Base-by-base conservation (phyloP, 2,888 invertebrate species). In the Heteromyza rotundicornis region DNA sequence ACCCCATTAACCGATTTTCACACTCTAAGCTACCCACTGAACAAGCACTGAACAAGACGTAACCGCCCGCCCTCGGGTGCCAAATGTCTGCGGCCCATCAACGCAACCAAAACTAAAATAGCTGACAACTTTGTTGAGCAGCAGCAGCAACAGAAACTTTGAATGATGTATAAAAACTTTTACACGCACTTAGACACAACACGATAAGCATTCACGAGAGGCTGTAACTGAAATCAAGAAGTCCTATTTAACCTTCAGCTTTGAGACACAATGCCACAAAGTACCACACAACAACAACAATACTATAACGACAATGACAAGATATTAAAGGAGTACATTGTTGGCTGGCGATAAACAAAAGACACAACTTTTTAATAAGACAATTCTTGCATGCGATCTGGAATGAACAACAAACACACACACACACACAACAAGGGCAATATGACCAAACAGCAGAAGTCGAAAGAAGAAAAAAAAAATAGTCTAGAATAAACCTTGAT, bases 301-400 rank as follows among this genome's bases (percentile, higher is more conserved):
- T 55, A 66, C 59, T 57, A 59, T 24, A 62, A 57, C 40, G 14
- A 40, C 40, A 40, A 61, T 44, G 64, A 64, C 62, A 64, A 67
- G 60, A 66, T 64, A 60, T 63, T 57, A 57, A 40, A 57, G 19
- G 63, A 63, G 60, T 59, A 65, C 64, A 62, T 35, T 63, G 63
- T 57, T 53, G 12, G 47, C 20, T 5, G 47, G 5, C n/a, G 40
- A 40, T n/a, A 20, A 47, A 20, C 20, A 47, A 19, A 47, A 17
- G 20, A 47, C 2, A n/a, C 7, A 47, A 47, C 19, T 47, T 47
- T 19, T 47, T 47, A 17, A 47, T 47, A 47, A 47, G 47, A 47
- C 17, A 47, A 3, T 17, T 47, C 47, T 40, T n/a, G 40, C 12
- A 7, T 40, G 40, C 40, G 3, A 32, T 32, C 5, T 32, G 12